A percentile compares a stretch with the other conserved stretches of the same genome.
Evolutionary conservation across 2,113 vertebrate genomes (phyloP).

Genomic region (Tragelaphus scriptus): DNA sequence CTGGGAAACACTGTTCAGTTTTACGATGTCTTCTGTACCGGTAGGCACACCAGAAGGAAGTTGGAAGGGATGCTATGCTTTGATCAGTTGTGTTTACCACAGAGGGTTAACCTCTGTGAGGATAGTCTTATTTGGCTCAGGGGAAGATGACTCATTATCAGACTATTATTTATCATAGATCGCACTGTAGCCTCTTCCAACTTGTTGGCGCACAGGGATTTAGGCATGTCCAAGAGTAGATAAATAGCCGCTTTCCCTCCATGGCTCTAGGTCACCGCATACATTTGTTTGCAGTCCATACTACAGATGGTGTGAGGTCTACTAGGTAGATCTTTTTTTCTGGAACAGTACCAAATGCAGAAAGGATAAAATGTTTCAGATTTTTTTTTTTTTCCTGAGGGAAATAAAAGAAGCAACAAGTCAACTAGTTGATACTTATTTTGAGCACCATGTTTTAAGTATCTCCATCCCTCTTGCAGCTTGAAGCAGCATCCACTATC

Average conservation of each 20-base stretch:
- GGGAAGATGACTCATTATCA: conserved; percentile 39
- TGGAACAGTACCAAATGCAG: not conserved
- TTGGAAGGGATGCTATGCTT: not conserved
- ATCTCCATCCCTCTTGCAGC: not conserved
- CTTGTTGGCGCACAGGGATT: not conserved
- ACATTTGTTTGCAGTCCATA: not conserved
- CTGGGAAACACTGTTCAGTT: not conserved
- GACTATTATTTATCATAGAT: conserved; percentile 1
- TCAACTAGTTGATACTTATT: not conserved
- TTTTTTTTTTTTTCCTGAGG: not conserved
- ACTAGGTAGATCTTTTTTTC: not conserved
- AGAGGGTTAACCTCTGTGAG: not conserved
- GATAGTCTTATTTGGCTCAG: conserved; percentile 5
- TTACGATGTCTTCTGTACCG: not conserved
- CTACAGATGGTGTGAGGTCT: not conserved
- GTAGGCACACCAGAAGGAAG: not conserved
- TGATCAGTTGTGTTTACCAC: not conserved
- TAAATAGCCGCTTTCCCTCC: not conserved
- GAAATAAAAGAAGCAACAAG: not conserved
- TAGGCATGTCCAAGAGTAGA: not conserved
- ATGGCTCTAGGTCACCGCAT: not conserved
- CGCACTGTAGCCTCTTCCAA: not conserved
- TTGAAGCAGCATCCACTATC: not conserved
- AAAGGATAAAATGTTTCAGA: not conserved
- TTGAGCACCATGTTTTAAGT: not conserved